These are phyloP conservation scores for Rhaphigaster nebulosa DNA, from an alignment of 2,888 invertebrate genomes.

Conservation along the genomic window DNA sequence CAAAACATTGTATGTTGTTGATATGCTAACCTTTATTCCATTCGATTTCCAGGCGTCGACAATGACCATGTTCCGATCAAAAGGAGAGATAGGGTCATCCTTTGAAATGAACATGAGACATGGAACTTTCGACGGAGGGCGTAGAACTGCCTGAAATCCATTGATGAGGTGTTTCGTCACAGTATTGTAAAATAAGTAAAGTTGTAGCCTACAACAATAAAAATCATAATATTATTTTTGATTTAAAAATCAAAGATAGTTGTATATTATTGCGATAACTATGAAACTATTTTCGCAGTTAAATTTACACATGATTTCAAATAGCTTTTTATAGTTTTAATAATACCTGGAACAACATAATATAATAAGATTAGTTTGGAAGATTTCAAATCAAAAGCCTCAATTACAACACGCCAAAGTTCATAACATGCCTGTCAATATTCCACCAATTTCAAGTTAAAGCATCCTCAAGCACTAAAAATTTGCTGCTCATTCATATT, in stretches of 20 bases:
- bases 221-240: too few relatives aligned
- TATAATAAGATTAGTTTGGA: background rate
- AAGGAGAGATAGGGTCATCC: constrained; percentile 31
- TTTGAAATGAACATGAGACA: constrained; percentile 5
- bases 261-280: too few relatives aligned
- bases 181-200: background rate
- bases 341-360: too few relatives aligned
- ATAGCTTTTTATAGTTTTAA: too few relatives aligned
- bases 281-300: too few relatives aligned
- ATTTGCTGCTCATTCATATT: background rate
- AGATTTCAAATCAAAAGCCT: background rate
- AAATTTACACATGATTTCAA: too few relatives aligned
- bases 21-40: background rate
- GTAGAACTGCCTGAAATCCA: background rate
- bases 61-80: background rate
- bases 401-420: too few relatives aligned
- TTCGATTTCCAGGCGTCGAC: background rate
- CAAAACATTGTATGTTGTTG: too few relatives aligned
- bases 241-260: too few relatives aligned
- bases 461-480: background rate
- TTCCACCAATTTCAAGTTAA: background rate
- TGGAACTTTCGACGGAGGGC: background rate
- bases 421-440: background rate
- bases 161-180: background rate
- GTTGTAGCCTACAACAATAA: background rate